A percentile compares a stretch with the other conserved stretches of the same genome.
Conservation (phyloP, 1,140 invertebrate genomes). For the Drosophila pallidifrons region DNA sequence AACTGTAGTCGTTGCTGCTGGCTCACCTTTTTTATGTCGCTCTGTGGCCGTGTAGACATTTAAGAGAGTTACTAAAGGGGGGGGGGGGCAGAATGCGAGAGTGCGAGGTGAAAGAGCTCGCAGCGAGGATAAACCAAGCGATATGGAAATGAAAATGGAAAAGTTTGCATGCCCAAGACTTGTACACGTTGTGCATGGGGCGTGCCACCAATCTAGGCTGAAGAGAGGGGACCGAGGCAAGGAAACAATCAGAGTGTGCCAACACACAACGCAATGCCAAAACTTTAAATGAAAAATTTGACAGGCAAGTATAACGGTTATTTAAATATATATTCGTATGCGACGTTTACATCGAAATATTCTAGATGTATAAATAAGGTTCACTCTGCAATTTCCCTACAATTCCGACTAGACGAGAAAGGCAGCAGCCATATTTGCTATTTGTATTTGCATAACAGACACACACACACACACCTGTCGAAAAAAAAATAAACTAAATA, state of each 20-base stretch:
- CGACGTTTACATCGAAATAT: not conserved
- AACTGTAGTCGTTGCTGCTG: slow-evolving; percentile 16
- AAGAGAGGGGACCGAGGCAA: not conserved
- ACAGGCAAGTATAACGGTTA: slow-evolving; percentile 72
- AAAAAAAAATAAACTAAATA: slow-evolving; percentile 19
- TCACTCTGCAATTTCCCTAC: not conserved
- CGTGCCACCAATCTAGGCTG: not conserved
- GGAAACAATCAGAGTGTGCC: slow-evolving; percentile 18
- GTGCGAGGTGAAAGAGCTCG: slow-evolving; percentile 6
- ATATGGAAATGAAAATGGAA: slow-evolving; percentile 75
- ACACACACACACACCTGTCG: slow-evolving; percentile 8
- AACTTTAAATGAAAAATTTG: slow-evolving; percentile 82
- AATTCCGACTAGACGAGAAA: slow-evolving; percentile 15
- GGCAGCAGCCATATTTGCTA: slow-evolving; percentile 34
- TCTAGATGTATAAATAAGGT: not conserved
- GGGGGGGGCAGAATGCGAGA: slow-evolving; percentile 22
- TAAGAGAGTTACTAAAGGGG: slow-evolving; percentile 33
- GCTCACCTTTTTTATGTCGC: slow-evolving; percentile 65
- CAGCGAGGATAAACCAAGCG: slow-evolving; percentile 11
- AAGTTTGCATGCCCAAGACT: slow-evolving; percentile 45
- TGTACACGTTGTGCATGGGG: slow-evolving; percentile 11
- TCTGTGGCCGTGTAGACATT: slow-evolving; percentile 54
- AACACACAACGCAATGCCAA: slow-evolving; percentile 33
- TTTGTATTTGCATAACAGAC: slow-evolving; percentile 42
- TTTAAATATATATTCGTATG: slow-evolving; percentile 64